Base-by-base conservation (phyloP, 2,888 invertebrate species). In the Epistrophe eligans region DNA sequence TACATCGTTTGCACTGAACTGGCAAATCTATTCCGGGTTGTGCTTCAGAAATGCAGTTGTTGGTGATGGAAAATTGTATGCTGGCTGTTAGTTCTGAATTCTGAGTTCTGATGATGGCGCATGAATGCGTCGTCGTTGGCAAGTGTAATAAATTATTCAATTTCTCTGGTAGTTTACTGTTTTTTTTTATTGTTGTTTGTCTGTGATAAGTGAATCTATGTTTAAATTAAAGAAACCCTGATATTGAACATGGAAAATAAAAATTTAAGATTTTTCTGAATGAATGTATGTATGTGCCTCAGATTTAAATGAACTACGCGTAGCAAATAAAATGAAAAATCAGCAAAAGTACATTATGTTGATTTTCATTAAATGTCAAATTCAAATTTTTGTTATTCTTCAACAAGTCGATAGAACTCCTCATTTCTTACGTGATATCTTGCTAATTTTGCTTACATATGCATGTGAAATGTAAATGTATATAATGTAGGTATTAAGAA, bases 91-190 rank as follows among this genome's bases (percentile, higher is more conserved):
- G 24, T 24, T 24, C 24, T 24, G 15, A 40, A 6, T 62, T 40
- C 38, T 48, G n/a, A 32, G 32, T 32, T 32, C 32, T 35, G 35
- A 45, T 35, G 35, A 45, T 24, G 38, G 58, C 13, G 38, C 70
- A 55, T 64, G 32, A 58, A 62, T 76, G 71, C 66, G 76, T 79
- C 50, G 79, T 57, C 57, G 74, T 79, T 57, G 76, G 55, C 71
- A 80, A 72, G 72, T 43, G 50, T 77, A 81, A 81, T 81, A 77
- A 84, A 81, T 84, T 77, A 81, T 81, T 81, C 84, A 84, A 84
- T 77, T 83, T 66, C 40, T 74, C 74, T 66, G 45, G 10, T 50
- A 79, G 43, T 76, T 71, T 71, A 58, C 13, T 45, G 28, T 28
- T n/a, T 45, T 28, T n/a, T 7, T 9, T 66, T 17, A 2, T 66